Evolutionary conservation across 2,113 vertebrate species (phyloP).

Genomic region (Kryptolebias marmoratus): DNA sequence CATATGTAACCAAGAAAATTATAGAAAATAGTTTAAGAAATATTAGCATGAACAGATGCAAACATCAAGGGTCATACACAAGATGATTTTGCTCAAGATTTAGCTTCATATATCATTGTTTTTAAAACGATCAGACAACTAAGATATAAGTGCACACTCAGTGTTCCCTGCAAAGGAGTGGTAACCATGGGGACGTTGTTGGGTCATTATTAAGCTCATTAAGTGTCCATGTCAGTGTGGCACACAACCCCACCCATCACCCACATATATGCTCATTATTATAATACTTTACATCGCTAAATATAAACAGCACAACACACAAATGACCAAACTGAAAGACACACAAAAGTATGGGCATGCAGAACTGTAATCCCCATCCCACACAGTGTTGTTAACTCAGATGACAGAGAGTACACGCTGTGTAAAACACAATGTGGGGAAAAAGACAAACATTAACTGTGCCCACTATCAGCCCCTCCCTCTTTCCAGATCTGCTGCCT

Average conservation of each 20-base stretch:
- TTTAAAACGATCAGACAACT: no score
- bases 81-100: not conserved
- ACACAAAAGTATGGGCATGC: not conserved
- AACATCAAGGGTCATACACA: no score
- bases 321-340: conserved; percentile 8
- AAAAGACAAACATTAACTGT: conserved; percentile 33
- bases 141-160: conserved; percentile 13
- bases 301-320: conserved; percentile 55
- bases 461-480: conserved; percentile 12
- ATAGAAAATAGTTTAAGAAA: no score
- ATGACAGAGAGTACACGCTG: conserved; percentile 40
- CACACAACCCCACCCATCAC: conserved; percentile 55
- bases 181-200: conserved; percentile 64
- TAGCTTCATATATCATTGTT: no score
- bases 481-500: conserved; percentile 26
- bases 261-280: conserved; percentile 52
- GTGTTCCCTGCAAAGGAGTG: conserved; percentile 23
- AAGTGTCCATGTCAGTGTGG: conserved; percentile 48
- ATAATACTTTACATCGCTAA: conserved; percentile 58
- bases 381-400: conserved; percentile 45
- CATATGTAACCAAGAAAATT: no score
- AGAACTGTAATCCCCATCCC: conserved; percentile 18
- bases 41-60: no score
- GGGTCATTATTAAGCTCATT: conserved; percentile 66
- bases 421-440: conserved; percentile 12